Percentiles rank a stretch among this genome's conserved stretches.
Conservation (phyloP, 2,888 invertebrate genomes). For the Thecophora atra region DNA sequence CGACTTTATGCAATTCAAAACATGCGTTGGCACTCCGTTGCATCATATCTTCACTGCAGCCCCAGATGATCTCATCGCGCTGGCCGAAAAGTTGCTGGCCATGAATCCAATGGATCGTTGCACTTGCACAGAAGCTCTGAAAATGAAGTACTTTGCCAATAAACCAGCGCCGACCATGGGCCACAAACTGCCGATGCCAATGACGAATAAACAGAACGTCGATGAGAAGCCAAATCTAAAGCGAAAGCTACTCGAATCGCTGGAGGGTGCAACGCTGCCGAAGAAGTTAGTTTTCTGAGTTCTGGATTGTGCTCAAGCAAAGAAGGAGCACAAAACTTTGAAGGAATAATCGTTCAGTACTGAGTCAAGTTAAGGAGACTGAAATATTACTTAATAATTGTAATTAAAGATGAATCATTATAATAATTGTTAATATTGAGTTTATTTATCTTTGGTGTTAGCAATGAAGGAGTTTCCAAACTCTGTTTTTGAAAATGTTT, state of each 20-base stretch:
- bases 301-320: not conserved
- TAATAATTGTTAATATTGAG: no score
- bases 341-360: no score
- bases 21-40: slow-evolving; percentile 83
- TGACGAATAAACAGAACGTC: slow-evolving; percentile 50
- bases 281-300: slow-evolving; percentile 70
- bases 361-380: not conserved
- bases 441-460: no score
- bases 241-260: slow-evolving; percentile 72
- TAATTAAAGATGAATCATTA: no score
- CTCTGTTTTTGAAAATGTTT: no score
- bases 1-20: slow-evolving; percentile 93
- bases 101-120: slow-evolving; percentile 86
- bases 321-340: not conserved
- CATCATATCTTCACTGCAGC: slow-evolving; percentile 96
- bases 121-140: slow-evolving; percentile 83
- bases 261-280: slow-evolving; percentile 71
- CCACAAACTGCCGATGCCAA: slow-evolving; percentile 75
- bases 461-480: no score
- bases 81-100: slow-evolving; percentile 80
- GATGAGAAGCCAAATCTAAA: slow-evolving; percentile 72
- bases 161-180: slow-evolving; percentile 89
- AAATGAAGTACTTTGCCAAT: slow-evolving; percentile 91
- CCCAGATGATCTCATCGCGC: slow-evolving; percentile 85
- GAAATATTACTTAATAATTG: no score